These are phyloP conservation scores for Chaenodraco wilsoni DNA, from an alignment of 2,797 vertebrate genomes.

Conservation along the genomic window DNA sequence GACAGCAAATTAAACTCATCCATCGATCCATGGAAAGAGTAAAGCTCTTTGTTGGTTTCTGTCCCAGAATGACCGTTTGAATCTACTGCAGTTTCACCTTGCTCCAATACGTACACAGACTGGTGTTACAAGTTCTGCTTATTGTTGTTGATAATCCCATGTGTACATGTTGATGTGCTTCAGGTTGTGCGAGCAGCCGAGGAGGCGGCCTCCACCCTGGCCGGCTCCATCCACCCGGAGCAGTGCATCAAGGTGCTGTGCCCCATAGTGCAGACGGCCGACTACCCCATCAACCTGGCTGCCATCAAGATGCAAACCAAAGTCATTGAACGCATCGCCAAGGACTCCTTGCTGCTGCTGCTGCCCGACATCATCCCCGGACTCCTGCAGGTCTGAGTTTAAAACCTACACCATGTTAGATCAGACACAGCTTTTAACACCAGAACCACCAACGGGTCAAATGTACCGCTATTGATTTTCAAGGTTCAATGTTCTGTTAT, in stretches of 20 bases:
- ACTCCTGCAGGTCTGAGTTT: conserved; percentile 89
- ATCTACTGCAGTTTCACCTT: no score
- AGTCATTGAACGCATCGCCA: conserved; percentile 94
- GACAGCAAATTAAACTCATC: not conserved
- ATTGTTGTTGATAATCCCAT: not conserved
- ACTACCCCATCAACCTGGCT: conserved; percentile 97
- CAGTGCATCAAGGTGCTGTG: conserved; percentile 99
- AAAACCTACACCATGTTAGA: not conserved
- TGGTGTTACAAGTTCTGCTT: not conserved
- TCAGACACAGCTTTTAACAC: not conserved
- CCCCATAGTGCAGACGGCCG: conserved; percentile 97
- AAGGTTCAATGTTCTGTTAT: no score
- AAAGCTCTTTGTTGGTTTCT: no score
- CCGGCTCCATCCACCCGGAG: conserved; percentile 95
- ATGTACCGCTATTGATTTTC: no score
- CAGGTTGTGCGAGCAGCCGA: conserved; percentile 96
- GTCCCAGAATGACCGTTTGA: no score
- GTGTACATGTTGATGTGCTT: not conserved
- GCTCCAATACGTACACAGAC: not conserved
- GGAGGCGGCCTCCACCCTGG: conserved; percentile 93
- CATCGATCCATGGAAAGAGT: not conserved
- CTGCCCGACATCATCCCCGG: conserved; percentile 96
- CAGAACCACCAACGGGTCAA: no score
- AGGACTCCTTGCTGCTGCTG: conserved; percentile 91
- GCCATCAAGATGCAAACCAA: conserved; percentile 99